phyloP scores from a whole-genome alignment of 2,113 vertebrate species.

The cattle (Bos taurus) region DNA sequence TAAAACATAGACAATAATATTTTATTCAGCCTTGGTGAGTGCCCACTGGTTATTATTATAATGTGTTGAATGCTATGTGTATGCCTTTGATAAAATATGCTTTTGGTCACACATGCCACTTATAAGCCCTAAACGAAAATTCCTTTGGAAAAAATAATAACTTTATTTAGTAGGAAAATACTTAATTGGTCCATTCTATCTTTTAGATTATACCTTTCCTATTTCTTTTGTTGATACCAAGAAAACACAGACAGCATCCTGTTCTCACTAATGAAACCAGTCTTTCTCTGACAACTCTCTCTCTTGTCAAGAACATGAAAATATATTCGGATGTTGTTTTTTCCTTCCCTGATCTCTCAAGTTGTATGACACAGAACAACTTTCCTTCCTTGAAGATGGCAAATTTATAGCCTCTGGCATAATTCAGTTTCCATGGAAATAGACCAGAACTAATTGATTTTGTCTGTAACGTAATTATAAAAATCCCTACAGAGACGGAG shows the following conservation, averaged over 20 bases:
- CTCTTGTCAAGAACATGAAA: slow-evolving; percentile 17
- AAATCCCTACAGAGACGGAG: neutral
- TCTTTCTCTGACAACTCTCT: neutral
- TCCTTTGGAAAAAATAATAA: neutral
- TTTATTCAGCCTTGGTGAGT: neutral
- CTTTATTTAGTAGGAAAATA: neutral
- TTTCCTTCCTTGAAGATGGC: slow-evolving; percentile 20
- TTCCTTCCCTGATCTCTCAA: neutral
- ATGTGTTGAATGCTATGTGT: neutral
- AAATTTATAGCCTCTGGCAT: slow-evolving; percentile 47
- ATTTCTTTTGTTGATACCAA: neutral
- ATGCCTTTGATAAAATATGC: neutral
- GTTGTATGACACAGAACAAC: slow-evolving; percentile 6
- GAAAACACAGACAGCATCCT: neutral
- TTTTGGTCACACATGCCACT: neutral
- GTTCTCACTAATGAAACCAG: neutral
- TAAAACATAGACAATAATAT: neutral
- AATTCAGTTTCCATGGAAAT: slow-evolving; percentile 51
- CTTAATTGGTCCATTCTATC: neutral
- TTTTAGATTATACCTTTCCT: neutral
- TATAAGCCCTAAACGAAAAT: neutral
- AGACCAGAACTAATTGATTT: slow-evolving; percentile 58
- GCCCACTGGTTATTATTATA: neutral
- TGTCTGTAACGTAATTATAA: slow-evolving; percentile 49
- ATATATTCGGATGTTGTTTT: neutral